Conservation (phyloP, 2,797 vertebrate genomes). For the Lerista edwardsae region DNA sequence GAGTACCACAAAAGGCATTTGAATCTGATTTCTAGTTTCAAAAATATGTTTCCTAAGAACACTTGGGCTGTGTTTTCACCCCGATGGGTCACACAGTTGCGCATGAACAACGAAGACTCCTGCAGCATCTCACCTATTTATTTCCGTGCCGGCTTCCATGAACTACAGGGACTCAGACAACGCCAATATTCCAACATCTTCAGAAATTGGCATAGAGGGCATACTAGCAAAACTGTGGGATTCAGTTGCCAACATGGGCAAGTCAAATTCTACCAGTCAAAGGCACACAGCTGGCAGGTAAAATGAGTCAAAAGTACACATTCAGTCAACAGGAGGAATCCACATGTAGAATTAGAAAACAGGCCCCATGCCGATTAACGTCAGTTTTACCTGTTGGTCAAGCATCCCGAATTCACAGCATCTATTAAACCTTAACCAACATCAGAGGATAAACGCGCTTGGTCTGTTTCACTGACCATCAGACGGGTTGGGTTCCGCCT, state of each 20-base stretch:
- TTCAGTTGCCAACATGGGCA: background rate
- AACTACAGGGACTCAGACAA: background rate
- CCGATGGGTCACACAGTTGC: background rate
- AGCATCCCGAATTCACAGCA: background rate
- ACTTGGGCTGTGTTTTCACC: background rate
- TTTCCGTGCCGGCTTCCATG: no score
- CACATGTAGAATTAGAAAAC: background rate
- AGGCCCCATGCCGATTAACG: background rate
- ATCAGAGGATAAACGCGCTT: background rate
- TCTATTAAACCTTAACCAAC: background rate
- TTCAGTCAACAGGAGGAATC: background rate
- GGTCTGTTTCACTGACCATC: background rate
- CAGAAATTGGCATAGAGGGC: background rate
- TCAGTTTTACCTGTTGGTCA: background rate
- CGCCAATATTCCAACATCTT: background rate
- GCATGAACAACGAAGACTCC: background rate
- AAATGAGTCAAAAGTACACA: background rate
- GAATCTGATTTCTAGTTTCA: background rate
- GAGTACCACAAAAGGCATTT: background rate
- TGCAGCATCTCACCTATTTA: no score
- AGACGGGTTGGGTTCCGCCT: slow-evolving; percentile 56
- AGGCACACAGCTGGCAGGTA: background rate
- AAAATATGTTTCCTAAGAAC: background rate
- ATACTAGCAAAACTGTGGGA: background rate
- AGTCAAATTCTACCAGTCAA: background rate